These are phyloP conservation scores for Labeo rohita DNA, from an alignment of 2,113 vertebrate species.

Conservation along the genomic window DNA sequence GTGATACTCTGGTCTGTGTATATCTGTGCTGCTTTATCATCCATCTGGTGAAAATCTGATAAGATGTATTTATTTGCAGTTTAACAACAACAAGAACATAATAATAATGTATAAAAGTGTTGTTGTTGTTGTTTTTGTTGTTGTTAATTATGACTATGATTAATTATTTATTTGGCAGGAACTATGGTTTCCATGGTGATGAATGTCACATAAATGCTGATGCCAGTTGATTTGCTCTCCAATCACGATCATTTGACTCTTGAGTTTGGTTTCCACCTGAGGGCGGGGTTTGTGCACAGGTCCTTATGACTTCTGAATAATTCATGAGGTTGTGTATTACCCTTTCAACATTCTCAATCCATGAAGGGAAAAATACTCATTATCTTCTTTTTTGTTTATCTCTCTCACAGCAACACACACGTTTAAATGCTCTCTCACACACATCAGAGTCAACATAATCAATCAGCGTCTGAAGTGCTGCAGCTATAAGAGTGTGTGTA, in stretches of 20 bases:
- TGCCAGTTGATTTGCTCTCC: not conserved
- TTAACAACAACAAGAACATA: not conserved
- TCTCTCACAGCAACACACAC: not conserved
- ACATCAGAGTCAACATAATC: constrained; percentile 26
- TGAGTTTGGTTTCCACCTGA: not conserved
- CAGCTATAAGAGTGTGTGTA: not conserved
- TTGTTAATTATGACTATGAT: not conserved
- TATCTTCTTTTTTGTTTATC: constrained; percentile 17
- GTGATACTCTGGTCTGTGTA: not conserved
- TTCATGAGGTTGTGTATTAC: constrained; percentile 13
- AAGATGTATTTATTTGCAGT: not conserved
- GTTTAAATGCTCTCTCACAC: not conserved
- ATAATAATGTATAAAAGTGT: too few relatives aligned
- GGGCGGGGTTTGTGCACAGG: not conserved
- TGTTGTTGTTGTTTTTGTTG: too few relatives aligned
- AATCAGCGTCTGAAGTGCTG: constrained; percentile 6
- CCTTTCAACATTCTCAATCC: not conserved
- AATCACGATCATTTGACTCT: not conserved
- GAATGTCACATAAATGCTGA: not conserved
- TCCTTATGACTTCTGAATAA: constrained; percentile 33
- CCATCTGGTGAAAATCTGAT: not conserved
- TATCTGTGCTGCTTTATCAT: not conserved
- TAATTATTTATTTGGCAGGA: not conserved
- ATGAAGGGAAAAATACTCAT: constrained; percentile 19
- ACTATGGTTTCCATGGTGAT: not conserved